Conservation (phyloP, 2,797 vertebrate species). For the Peromyscus nudipes region DNA sequence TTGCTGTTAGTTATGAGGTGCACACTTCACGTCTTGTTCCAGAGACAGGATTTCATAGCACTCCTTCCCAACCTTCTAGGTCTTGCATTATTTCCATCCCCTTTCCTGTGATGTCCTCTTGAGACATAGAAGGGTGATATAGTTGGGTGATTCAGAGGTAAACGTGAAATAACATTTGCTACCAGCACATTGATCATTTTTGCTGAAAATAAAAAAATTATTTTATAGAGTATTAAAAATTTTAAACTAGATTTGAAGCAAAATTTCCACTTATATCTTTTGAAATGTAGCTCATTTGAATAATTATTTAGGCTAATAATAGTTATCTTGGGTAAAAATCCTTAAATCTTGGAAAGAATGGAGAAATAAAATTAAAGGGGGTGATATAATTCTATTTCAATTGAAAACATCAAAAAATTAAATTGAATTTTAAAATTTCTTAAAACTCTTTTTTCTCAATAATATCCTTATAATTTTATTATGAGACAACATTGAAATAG, state of each 20-base stretch:
- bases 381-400: background rate
- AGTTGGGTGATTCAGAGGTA: background rate
- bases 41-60: no score
- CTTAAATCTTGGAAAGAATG: background rate
- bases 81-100: no score
- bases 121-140: no score
- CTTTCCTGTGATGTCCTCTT: no score
- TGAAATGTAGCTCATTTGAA: background rate
- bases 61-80: no score
- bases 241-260: background rate
- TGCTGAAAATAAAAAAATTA: no score
- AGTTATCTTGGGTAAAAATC: background rate
- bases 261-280: background rate
- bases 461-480: background rate
- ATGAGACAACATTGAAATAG: background rate
- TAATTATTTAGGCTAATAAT: background rate
- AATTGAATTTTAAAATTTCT: background rate
- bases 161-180: background rate
- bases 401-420: background rate
- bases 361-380: background rate
- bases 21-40: no score
- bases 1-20: background rate
- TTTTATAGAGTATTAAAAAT: background rate
- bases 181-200: background rate
- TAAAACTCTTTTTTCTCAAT: background rate